These are phyloP conservation scores for Hydraecia micacea DNA, from an alignment of 2,888 invertebrate genomes.

Conservation along the genomic window DNA sequence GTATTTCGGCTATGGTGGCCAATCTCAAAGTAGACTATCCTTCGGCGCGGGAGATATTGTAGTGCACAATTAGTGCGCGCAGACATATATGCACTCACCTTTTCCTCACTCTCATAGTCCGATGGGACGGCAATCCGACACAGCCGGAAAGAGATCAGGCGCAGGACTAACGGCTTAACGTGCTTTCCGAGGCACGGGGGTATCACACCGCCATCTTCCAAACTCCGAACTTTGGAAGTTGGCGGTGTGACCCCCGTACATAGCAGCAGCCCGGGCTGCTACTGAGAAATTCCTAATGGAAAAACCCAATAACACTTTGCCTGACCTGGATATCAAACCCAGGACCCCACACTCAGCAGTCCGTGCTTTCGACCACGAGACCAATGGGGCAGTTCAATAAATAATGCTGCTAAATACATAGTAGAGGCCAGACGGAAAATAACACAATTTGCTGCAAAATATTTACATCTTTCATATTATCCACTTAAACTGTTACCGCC, in stretches of 20 bases:
- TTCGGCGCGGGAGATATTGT: background rate
- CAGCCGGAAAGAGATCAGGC: background rate
- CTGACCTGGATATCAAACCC: no score
- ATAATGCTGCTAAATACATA: background rate
- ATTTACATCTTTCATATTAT: slow-evolving; percentile 43
- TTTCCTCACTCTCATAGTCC: background rate
- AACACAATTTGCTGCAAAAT: slow-evolving; percentile 44
- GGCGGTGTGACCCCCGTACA: no score
- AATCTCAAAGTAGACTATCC: background rate
- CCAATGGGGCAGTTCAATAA: background rate
- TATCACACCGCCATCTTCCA: background rate
- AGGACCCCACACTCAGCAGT: background rate
- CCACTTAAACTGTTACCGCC: slow-evolving; percentile 43
- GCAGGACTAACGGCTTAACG: background rate
- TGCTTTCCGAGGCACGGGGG: background rate
- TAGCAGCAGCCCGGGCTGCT: background rate
- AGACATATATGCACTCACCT: no score
- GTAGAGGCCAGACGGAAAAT: slow-evolving; percentile 13
- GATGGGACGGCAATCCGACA: background rate
- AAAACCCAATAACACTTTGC: background rate
- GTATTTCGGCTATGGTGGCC: background rate
- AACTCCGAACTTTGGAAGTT: no score
- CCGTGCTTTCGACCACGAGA: background rate
- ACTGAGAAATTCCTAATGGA: background rate
- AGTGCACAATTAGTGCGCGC: background rate